Evolutionary conservation across 2,113 vertebrate genomes (phyloP), one percentile per base, ranked within the genome.

Genomic region (Heptranchias perlo): DNA sequence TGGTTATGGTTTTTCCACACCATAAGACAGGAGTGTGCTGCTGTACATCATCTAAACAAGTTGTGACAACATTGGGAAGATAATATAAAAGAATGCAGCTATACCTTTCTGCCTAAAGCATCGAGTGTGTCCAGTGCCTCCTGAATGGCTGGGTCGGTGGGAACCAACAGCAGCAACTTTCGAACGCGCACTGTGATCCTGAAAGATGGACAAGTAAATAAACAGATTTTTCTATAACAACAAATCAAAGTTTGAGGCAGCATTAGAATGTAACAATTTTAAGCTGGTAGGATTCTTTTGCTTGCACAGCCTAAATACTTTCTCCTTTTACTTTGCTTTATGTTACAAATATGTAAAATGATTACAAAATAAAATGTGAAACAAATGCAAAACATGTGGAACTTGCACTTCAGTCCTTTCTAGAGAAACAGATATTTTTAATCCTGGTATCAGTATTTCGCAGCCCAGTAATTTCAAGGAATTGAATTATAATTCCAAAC

Each of bases 121-220:
- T 98, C 98, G 23, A 98, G 98, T 49, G 98, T 98, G 97, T 99
- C 99, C 18, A 99, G 98, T 94, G 99, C 99, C 96, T 99, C 99
- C 96, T 99, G 99, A 96, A 99, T 99, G 96, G 99, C 99, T 25
- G 99, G 99, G 96, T 99, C 99, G 93, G 99, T 99, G 67, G 99
- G 99, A 97, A 99, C 99, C 54, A 99, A 97, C 44, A 99, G 98
- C 87, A 99, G 97, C 96, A 99, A 98, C 96, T 99, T 99, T 96
- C 99, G 98, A 95, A 99, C 99, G 91, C 99, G 98, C 14, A 99
- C 97, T 0, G 99, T 99, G 97, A 99, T 99, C 97, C 99, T 99
- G 97, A 58, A 97, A 97, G 58, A 97, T 76, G 96, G 96, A 97
- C 18, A 96, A 96, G 61, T 73, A 96, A 47, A 96, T 96, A 96